Conservation (phyloP, 2,113 vertebrate species). For the Apteryx owenii region DNA sequence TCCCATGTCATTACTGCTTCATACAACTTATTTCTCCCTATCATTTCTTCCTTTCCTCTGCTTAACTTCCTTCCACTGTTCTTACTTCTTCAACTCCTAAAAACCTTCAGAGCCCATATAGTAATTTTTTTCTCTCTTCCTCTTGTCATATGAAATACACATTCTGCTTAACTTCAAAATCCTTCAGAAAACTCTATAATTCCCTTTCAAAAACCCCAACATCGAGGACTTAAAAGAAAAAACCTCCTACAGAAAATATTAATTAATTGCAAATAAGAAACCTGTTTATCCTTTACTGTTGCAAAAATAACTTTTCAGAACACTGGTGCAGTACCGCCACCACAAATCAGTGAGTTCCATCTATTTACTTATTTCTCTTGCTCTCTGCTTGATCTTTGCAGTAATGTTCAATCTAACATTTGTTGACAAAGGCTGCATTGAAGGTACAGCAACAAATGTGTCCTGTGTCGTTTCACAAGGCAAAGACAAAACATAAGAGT, state of each 20-base stretch:
- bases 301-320: background rate
- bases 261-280: background rate
- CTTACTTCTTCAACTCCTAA: background rate
- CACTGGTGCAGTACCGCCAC: background rate
- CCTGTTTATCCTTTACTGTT: background rate
- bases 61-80: background rate
- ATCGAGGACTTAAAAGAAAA: background rate
- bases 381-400: background rate
- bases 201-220: too few relatives aligned
- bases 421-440: background rate
- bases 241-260: background rate
- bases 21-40: fast-evolving
- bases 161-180: background rate
- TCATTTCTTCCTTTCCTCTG: background rate
- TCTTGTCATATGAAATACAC: background rate
- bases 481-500: background rate
- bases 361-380: background rate
- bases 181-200: background rate
- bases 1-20: background rate
- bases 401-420: background rate
- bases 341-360: background rate
- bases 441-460: background rate
- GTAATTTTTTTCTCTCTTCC: background rate
- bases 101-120: background rate
- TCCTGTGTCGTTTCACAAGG: background rate